Evolutionary conservation across 2,797 vertebrate genomes (phyloP).

Genomic region (Arremon aurantiirostris): DNA sequence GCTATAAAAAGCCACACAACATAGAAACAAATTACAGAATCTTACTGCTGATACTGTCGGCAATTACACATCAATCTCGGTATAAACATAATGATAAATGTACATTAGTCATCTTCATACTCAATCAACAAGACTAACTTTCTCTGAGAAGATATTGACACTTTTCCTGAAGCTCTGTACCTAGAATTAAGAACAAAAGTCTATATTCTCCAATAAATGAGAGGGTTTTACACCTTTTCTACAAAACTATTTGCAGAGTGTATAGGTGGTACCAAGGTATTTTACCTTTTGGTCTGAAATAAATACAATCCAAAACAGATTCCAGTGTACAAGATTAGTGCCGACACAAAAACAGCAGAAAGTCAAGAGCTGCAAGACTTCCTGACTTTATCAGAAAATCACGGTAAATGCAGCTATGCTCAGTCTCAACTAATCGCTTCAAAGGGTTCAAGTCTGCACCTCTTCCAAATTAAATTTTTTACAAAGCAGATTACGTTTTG

Average conservation of each 20-base stretch:
- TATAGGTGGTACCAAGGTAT: neutral
- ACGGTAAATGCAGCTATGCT: neutral
- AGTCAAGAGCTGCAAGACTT: neutral
- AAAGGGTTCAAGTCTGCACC: neutral
- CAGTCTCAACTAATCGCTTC: neutral
- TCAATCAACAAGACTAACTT: neutral
- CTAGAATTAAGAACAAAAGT: neutral
- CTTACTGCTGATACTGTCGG: neutral
- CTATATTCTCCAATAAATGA: neutral
- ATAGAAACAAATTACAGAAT: neutral
- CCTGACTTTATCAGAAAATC: neutral
- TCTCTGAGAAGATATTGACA: neutral
- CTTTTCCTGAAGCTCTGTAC: neutral
- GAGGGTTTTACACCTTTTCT: neutral
- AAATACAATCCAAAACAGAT: neutral
- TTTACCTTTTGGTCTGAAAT: neutral
- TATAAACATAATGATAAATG: neutral
- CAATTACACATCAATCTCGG: neutral
- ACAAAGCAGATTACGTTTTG: neutral
- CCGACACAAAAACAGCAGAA: neutral
- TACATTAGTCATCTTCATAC: neutral
- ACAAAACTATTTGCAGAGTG: neutral
- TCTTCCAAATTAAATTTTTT: neutral
- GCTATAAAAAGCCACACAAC: neutral
- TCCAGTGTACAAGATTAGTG: neutral